A percentile compares a stretch with the other conserved stretches of the same genome.
Conservation (phyloP, 1,140 invertebrate genomes). For the Dysdera silvatica region DNA sequence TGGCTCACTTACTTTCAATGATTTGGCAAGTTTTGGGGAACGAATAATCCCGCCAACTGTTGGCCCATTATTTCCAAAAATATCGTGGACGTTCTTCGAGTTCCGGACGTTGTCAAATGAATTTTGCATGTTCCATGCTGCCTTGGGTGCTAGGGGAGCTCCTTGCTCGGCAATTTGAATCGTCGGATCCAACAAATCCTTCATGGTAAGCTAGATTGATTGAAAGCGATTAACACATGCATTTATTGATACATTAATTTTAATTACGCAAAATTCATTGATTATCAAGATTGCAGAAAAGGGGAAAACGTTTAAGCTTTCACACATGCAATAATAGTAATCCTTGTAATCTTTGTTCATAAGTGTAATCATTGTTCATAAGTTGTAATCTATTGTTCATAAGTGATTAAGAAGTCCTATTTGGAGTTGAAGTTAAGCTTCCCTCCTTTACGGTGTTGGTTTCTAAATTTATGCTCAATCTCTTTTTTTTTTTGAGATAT, state of each 20-base stretch:
- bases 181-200: conserved; percentile 8
- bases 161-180: conserved; percentile 8
- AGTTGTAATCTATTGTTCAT: too few relatives aligned
- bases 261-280: background rate
- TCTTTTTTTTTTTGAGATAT: background rate
- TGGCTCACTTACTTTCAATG: conserved; percentile 31
- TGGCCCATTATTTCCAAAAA: conserved; percentile 38
- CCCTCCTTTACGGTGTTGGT: background rate
- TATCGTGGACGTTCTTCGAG: conserved; percentile 10
- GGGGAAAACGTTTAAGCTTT: too few relatives aligned
- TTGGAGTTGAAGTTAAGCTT: too few relatives aligned
- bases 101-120: background rate
- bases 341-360: too few relatives aligned
- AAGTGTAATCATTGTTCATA: too few relatives aligned
- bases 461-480: background rate
- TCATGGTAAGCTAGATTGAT: background rate
- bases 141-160: background rate
- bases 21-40: conserved; percentile 41
- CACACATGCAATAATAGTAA: too few relatives aligned
- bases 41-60: conserved; percentile 41
- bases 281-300: background rate
- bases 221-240: background rate
- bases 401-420: too few relatives aligned
- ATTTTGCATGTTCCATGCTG: background rate
- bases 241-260: too few relatives aligned